Evolutionary conservation across 2,113 vertebrate species (phyloP).

Genomic region (Notechis scutatus): DNA sequence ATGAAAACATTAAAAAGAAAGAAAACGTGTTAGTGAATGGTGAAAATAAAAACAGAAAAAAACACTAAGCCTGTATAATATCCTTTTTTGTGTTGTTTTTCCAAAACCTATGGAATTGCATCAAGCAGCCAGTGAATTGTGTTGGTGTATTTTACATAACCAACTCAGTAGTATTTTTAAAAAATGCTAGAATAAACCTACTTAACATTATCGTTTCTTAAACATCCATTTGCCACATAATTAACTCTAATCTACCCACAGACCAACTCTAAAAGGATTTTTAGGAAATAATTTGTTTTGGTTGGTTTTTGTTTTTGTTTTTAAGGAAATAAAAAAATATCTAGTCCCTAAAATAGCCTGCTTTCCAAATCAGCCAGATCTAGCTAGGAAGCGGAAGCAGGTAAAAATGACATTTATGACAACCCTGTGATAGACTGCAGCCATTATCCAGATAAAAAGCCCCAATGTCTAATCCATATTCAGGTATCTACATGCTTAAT

Average conservation of each 20-base stretch:
- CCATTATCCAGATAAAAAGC: constrained; percentile 27
- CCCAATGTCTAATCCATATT: constrained; percentile 25
- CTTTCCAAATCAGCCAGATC: background rate
- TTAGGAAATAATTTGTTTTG: background rate
- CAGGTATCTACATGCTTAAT: constrained; percentile 27
- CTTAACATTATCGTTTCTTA: background rate
- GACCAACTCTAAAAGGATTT: background rate
- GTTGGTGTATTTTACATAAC: background rate
- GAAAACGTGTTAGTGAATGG: background rate
- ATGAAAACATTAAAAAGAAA: background rate
- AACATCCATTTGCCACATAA: background rate
- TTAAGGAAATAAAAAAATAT: background rate
- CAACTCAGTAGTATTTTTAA: background rate
- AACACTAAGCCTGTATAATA: background rate
- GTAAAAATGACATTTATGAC: background rate
- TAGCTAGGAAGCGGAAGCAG: background rate
- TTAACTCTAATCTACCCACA: background rate
- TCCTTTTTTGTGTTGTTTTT: background rate
- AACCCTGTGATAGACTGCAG: background rate
- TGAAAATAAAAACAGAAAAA: background rate
- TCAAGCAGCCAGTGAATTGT: background rate
- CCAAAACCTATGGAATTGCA: background rate
- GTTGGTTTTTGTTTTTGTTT: background rate
- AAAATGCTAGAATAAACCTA: background rate
- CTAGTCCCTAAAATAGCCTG: background rate